Percentiles rank a stretch among this genome's conserved stretches.
phyloP scores from a whole-genome alignment of 2,113 vertebrate genomes.

The Chlamydotis undulata region DNA sequence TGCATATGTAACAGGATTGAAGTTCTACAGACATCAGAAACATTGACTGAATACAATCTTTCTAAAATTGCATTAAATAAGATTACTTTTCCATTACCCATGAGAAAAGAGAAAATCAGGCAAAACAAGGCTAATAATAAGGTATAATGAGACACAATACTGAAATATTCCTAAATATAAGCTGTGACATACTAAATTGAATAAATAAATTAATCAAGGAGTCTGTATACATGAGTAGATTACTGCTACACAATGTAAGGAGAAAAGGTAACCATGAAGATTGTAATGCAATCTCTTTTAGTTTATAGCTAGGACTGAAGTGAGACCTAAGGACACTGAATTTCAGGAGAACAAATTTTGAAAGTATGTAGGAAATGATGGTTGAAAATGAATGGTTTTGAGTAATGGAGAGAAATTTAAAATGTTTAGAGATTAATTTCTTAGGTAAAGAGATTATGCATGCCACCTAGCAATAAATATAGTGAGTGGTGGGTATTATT shows the following conservation, averaged over 20 bases:
- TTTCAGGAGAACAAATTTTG: slow-evolving; percentile 46
- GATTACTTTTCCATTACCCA: not conserved
- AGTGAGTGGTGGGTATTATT: not conserved
- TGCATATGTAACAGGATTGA: not conserved
- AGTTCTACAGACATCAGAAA: not conserved
- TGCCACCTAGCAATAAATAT: not conserved
- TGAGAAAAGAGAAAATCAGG: not conserved
- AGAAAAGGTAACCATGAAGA: not conserved
- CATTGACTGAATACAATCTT: not conserved
- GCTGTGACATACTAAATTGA: not conserved
- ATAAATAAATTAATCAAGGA: not conserved
- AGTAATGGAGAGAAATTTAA: slow-evolving; percentile 47
- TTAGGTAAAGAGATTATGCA: not conserved
- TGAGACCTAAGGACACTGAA: not conserved
- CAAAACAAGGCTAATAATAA: not conserved
- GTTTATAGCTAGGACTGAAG: not conserved
- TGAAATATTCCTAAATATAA: not conserved
- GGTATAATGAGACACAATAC: not conserved
- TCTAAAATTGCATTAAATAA: not conserved
- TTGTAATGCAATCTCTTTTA: not conserved
- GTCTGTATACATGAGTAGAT: not conserved
- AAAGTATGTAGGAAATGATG: slow-evolving; percentile 36
- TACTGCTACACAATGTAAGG: not conserved
- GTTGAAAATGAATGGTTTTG: slow-evolving; percentile 58
- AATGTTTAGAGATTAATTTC: slow-evolving; percentile 44